Evolutionary conservation across 2,888 invertebrate genomes (phyloP), one percentile per base, ranked within the genome.

Genomic region (Neocrepidodera transversa): DNA sequence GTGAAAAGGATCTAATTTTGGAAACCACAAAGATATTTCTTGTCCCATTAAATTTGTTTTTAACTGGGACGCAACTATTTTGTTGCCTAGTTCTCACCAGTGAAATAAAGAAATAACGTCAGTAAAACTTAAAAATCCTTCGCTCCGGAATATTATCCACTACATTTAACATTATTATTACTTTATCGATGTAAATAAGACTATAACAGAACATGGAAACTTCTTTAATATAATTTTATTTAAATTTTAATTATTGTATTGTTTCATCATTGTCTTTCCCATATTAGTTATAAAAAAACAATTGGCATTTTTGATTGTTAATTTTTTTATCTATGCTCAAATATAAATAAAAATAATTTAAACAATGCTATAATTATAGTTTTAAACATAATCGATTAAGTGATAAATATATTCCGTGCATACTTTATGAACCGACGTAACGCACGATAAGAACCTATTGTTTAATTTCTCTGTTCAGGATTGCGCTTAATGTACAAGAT

Each of bases 111-210:
- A 43, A 43, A 43, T 45, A 45, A 45, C 26, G 28, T 23, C 36
- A 50, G 10, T 14, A 50, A 36, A 50, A 50, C 20, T 18, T 49
- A 35, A 35, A n/a, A 49, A 49, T 49, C 32, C 35, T 50, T 36
- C 36, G 36, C n/a, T 16, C 36, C n/a, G 13, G 36, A 36, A 36
- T 50, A 20, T 50, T 23, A 35, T 50, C 18, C 18, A 49, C 32
- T 35, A 43, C 43, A 43, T 18, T 43, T 26, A 45, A 45, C 28
- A 23, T 45, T 50, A 18, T 4, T 32, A 47, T 47, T 17, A 17
- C 32, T 49, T 35, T 35, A 49, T 17, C 11, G 49, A 35, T 32
- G 32, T 32, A 49, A 49, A 49, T 49, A 49, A 35, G 32, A 49
- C 30, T 47, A 47, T 47, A 16, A 42, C 32, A 32, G 23, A 20